Evolutionary conservation across 2,888 invertebrate genomes (phyloP), one percentile per base, ranked within the genome.

Genomic region (Coleophora flavipennella): DNA sequence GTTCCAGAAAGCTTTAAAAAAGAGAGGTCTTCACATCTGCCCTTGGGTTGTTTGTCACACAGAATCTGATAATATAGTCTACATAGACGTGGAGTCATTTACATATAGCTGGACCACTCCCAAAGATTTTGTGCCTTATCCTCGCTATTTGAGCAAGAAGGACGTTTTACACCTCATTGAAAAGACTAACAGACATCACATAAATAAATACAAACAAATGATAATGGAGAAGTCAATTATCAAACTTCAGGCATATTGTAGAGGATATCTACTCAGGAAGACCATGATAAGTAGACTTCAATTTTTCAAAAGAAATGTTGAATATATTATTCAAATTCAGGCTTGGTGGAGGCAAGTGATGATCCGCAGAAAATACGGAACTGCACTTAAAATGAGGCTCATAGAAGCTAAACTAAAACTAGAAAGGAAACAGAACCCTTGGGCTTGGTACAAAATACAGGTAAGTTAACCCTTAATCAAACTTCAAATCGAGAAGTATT

Each of bases 311-410:
- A 61, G 75, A 13, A 83, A 87, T 54, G 60, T 74, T 27, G 48
- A 62, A 0, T 72, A 63, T 53, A 61, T 88, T 33, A 56, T 87
- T 4, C 72, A 63, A 52, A 87, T 89, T 46, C 88, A 91, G 79
- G 76, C 89, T 1, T 90, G 89, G 88, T 91, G 90, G 90, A 78
- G 88, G 42, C 78, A 78, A 43, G 53, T 83, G 1, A 48, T 74
- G 9, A 77, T 86, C 42, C 77, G 83, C 43, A 79, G 67, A 46
- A 71, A 69, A 45, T 86, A 84, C 55, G 63, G 67, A 1, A 75
- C 75, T 13, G 50, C 86, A 14, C 62, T 86, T 25, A 75, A 80
- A 63, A 70, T 75, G 68, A 80, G 69, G 50, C 58, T 64, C 9
- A 77, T 79, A 44, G 75, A 76, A 59, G 66, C 74, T 26, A 72